phyloP scores from a whole-genome alignment of 2,797 vertebrate species.

The Xyrichtys novacula region DNA sequence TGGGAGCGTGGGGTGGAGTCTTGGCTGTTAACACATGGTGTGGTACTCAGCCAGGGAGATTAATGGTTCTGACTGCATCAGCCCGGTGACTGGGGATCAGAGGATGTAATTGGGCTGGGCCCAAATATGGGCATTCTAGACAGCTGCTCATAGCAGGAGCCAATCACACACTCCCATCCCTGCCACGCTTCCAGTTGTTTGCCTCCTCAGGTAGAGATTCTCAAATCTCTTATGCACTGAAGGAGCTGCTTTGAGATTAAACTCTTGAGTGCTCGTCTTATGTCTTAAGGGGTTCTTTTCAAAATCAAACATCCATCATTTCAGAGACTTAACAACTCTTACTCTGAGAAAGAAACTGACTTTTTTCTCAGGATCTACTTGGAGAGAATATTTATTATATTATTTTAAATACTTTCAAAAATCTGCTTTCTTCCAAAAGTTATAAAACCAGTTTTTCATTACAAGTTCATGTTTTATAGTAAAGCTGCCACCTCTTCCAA shows the following conservation, averaged over 20 bases:
- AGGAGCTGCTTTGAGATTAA: constrained; percentile 60
- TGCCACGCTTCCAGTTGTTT: constrained; percentile 82
- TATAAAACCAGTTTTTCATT: too few relatives aligned
- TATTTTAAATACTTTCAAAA: background rate
- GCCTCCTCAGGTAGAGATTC: constrained; percentile 69
- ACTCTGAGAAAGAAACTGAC: background rate
- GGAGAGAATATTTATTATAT: background rate
- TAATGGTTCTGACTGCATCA: constrained; percentile 88
- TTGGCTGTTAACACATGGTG: constrained; percentile 84
- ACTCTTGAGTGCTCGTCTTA: constrained; percentile 38
- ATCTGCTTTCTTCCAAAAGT: too few relatives aligned
- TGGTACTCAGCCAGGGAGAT: constrained; percentile 85
- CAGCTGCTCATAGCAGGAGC: constrained; percentile 88
- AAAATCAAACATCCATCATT: constrained; percentile 43
- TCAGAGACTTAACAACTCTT: constrained; percentile 11
- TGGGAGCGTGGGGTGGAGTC: constrained; percentile 44
- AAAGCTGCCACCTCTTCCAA: background rate
- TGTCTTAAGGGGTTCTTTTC: constrained; percentile 40
- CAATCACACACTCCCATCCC: constrained; percentile 82
- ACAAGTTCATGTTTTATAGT: background rate
- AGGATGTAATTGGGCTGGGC: constrained; percentile 87
- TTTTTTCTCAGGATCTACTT: constrained; percentile 6
- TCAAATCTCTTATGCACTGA: constrained; percentile 44
- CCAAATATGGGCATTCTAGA: constrained; percentile 85
- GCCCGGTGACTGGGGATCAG: constrained; percentile 83